A percentile compares a stretch with the other conserved stretches of the same genome.
These are phyloP conservation scores for Orussus abietinus DNA, from an alignment of 1,140 invertebrate species.

Conservation along the genomic window DNA sequence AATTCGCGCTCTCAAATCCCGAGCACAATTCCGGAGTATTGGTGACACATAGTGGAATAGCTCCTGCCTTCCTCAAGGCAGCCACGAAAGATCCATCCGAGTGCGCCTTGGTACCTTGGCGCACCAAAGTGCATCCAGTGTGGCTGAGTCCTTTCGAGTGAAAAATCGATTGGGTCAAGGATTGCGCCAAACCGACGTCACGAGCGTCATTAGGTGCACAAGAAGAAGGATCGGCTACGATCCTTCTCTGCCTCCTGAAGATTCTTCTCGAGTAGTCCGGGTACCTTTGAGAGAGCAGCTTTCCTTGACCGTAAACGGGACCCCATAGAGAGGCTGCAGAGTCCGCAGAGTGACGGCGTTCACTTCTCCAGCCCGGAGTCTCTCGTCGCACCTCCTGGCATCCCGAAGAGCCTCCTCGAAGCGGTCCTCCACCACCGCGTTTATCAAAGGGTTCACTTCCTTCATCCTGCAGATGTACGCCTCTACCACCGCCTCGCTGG, in stretches of 20 bases:
- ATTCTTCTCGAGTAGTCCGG: no score
- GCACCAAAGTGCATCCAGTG: slow-evolving; percentile 60
- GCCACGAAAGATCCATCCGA: slow-evolving; percentile 62
- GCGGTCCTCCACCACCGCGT: slow-evolving; percentile 71
- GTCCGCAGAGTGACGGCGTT: slow-evolving; percentile 41
- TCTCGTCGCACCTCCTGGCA: slow-evolving; percentile 60
- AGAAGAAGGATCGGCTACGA: no score
- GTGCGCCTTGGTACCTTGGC: slow-evolving; percentile 56
- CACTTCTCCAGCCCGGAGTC: slow-evolving; percentile 43
- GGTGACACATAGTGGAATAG: slow-evolving; percentile 74
- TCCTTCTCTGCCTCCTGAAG: no score
- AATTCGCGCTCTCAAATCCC: slow-evolving; percentile 67
- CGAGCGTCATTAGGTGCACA: no score
- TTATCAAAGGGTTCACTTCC: slow-evolving; percentile 68
- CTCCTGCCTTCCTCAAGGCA: slow-evolving; percentile 63
- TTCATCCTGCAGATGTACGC: slow-evolving; percentile 66
- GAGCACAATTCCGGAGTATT: slow-evolving; percentile 78
- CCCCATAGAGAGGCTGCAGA: slow-evolving; percentile 67
- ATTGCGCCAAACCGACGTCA: no score
- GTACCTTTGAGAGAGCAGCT: slow-evolving; percentile 64
- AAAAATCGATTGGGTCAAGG: no score
- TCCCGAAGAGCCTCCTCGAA: slow-evolving; percentile 67
- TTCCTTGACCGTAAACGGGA: slow-evolving; percentile 78
- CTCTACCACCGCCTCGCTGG: slow-evolving; percentile 60
- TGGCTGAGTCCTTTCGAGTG: slow-evolving; percentile 63